Conservation (phyloP, 2,888 invertebrate species). For the Lacanobia oleracea region DNA sequence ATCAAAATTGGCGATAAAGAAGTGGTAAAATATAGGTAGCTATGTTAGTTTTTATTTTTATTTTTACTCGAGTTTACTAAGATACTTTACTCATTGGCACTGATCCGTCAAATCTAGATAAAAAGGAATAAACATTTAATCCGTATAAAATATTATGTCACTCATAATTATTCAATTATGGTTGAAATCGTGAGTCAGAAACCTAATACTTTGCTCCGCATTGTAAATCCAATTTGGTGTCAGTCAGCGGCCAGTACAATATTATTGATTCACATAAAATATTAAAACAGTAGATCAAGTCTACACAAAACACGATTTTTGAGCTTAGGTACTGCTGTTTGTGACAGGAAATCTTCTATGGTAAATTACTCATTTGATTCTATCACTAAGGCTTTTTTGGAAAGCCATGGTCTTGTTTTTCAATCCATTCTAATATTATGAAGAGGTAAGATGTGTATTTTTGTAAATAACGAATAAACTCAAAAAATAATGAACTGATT, state of each 20-base stretch:
- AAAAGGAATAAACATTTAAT: background rate
- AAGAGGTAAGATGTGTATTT: no score
- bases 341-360: no score
- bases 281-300: background rate
- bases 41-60: no score
- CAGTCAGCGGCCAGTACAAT: constrained; percentile 25
- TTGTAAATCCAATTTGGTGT: constrained; percentile 39
- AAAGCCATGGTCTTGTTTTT: background rate
- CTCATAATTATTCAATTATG: constrained; percentile 35
- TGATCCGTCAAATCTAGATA: background rate
- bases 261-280: constrained; percentile 7
- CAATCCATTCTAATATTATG: no score
- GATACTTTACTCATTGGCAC: background rate
- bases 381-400: background rate
- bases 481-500: no score
- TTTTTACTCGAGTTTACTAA: no score
- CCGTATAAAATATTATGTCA: constrained; percentile 23
- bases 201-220: constrained; percentile 41
- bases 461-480: no score
- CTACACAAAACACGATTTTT: background rate
- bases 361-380: background rate
- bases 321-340: no score
- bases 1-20: no score
- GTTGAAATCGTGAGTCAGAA: constrained; percentile 40
- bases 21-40: background rate